Percentiles rank a stretch among this genome's conserved stretches.
Evolutionary conservation across 2,797 vertebrate species (phyloP).

Genomic region (Phataginus tetradactyla): DNA sequence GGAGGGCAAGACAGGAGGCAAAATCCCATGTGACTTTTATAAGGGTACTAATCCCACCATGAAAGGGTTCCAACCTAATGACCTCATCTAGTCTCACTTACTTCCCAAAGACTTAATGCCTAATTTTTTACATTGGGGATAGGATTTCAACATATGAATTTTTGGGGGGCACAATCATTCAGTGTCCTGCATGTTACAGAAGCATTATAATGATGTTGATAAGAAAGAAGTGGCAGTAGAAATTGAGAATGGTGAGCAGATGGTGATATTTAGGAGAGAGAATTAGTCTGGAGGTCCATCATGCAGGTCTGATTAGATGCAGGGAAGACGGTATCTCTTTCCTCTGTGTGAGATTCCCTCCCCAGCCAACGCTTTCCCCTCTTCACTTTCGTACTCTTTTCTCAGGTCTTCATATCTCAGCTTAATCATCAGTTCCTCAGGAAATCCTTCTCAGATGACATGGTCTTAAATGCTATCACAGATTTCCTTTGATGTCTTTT

Average conservation of each 20-base stretch:
- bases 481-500: background rate
- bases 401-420: background rate
- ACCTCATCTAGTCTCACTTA: background rate
- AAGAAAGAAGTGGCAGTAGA: background rate
- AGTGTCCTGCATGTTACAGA: background rate
- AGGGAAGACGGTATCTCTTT: background rate
- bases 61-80: background rate
- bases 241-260: background rate
- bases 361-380: background rate
- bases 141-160: background rate
- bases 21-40: background rate
- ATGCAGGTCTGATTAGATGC: background rate
- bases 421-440: background rate
- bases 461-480: background rate
- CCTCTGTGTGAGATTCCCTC: background rate
- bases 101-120: too few relatives aligned
- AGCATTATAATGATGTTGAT: background rate
- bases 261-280: background rate
- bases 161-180: background rate
- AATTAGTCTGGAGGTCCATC: background rate
- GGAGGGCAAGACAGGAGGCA: background rate
- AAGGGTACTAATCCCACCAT: background rate
- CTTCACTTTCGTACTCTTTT: background rate
- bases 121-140: background rate
- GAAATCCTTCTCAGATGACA: background rate